These are phyloP conservation scores for Taxidea taxus DNA, from an alignment of 2,113 vertebrate genomes.

Conservation along the genomic window DNA sequence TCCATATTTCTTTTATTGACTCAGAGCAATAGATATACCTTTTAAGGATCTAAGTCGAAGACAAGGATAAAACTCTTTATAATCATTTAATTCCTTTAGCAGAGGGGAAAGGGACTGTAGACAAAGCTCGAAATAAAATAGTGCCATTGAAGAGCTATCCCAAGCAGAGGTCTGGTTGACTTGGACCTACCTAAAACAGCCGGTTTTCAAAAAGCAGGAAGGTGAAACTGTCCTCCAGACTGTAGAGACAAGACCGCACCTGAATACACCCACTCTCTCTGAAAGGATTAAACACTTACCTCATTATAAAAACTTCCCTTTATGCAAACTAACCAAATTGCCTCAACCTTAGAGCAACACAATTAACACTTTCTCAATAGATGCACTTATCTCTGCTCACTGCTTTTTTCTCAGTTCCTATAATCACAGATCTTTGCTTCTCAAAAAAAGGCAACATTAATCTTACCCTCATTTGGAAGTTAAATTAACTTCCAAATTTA, in stretches of 20 bases:
- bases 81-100: not conserved
- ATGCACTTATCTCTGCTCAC: not conserved
- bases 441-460: not conserved
- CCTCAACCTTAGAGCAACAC: constrained; percentile 41
- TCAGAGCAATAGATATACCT: not conserved
- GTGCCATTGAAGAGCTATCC: not conserved
- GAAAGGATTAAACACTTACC: not conserved
- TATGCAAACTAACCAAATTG: constrained; percentile 48
- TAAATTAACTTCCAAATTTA: constrained; percentile 39
- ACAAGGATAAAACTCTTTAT: constrained; percentile 2
- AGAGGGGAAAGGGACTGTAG: not conserved
- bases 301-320: constrained; percentile 43
- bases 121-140: not conserved
- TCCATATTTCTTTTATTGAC: constrained; percentile 16
- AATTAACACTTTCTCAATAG: constrained; percentile 57
- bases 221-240: not conserved
- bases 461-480: not conserved
- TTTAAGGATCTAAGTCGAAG: constrained; percentile 41
- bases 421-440: not conserved
- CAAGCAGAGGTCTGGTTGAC: not conserved
- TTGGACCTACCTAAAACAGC: not conserved
- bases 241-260: constrained; percentile 5
- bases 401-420: not conserved
- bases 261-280: constrained; percentile 9
- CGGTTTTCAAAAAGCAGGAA: not conserved